Conservation (phyloP, 2,113 vertebrate genomes). For the Acanthisitta chloris region DNA sequence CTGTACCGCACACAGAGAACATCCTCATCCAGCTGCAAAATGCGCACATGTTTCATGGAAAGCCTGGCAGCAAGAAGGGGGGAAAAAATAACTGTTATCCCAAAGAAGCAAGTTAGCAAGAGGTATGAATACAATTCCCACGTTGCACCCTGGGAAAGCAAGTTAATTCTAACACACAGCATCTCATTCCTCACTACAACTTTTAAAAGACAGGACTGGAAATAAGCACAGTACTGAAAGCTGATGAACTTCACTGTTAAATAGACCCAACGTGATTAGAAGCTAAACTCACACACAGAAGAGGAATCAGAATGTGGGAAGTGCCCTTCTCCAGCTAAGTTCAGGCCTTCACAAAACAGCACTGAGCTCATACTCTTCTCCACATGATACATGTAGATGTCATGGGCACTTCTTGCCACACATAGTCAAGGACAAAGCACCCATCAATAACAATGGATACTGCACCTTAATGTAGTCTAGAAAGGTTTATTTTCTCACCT, state of each 20-base stretch:
- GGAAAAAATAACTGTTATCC: not conserved
- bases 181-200: not conserved
- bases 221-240: not conserved
- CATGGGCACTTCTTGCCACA: not conserved
- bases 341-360: not conserved
- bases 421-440: not conserved
- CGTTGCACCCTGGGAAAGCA: not conserved
- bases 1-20: slow-evolving; percentile 90
- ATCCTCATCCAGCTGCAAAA: slow-evolving; percentile 91
- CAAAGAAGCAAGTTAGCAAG: not conserved
- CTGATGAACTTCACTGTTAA: not conserved
- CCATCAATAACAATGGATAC: accelerated
- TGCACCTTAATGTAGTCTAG: not conserved
- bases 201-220: not conserved
- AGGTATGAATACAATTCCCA: not conserved
- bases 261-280: not conserved
- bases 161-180: not conserved
- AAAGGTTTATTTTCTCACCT: slow-evolving; percentile 72
- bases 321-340: not conserved
- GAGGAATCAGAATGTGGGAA: not conserved
- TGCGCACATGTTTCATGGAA: slow-evolving; percentile 85
- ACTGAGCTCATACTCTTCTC: not conserved
- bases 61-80: slow-evolving; percentile 66
- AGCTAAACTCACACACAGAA: not conserved
- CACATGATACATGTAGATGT: accelerated